A percentile compares a stretch with the other conserved stretches of the same genome.
These are phyloP conservation scores for Xylota segnis DNA, from an alignment of 2,888 invertebrate species.

Conservation along the genomic window DNA sequence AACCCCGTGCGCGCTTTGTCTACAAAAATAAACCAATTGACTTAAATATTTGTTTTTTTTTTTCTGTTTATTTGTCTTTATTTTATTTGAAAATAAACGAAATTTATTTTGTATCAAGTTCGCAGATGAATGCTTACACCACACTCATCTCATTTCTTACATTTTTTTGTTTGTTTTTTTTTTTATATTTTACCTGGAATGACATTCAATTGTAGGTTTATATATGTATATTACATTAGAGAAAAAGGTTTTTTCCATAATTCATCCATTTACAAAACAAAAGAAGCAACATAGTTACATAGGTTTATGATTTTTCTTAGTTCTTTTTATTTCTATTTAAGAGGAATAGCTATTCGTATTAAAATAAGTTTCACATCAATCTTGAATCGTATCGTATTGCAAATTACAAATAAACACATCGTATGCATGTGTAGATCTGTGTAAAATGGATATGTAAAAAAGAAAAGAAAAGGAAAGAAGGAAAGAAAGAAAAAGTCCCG, in stretches of 20 bases:
- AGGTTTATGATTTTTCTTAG: slow-evolving; percentile 10
- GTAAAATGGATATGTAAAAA: slow-evolving; percentile 25
- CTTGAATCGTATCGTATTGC: slow-evolving; percentile 40
- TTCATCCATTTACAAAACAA: slow-evolving; percentile 47
- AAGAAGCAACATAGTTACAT: slow-evolving; percentile 47
- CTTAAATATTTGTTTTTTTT: slow-evolving; percentile 10
- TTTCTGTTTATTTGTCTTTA: slow-evolving; percentile 69
- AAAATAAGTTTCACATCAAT: slow-evolving; percentile 47
- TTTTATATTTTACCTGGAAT: slow-evolving; percentile 74
- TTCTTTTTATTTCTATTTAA: slow-evolving; percentile 21
- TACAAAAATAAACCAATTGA: slow-evolving; percentile 11
- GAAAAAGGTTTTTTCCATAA: slow-evolving; percentile 47
- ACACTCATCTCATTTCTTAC: slow-evolving; percentile 54
- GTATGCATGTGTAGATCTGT: slow-evolving; percentile 28
- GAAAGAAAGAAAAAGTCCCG: neutral
- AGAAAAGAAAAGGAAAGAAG: neutral
- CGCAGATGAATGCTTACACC: slow-evolving; percentile 52
- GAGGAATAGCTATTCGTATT: slow-evolving; percentile 35
- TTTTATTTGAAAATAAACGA: slow-evolving; percentile 73
- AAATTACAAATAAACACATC: slow-evolving; percentile 41
- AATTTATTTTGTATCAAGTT: slow-evolving; percentile 59
- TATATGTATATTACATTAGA: slow-evolving; percentile 74
- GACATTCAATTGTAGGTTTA: slow-evolving; percentile 70
- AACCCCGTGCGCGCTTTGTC: too few species aligned
- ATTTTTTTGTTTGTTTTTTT: too few species aligned